These are phyloP conservation scores for Nemurella pictetii DNA, from an alignment of 2,888 invertebrate genomes.

Conservation along the genomic window DNA sequence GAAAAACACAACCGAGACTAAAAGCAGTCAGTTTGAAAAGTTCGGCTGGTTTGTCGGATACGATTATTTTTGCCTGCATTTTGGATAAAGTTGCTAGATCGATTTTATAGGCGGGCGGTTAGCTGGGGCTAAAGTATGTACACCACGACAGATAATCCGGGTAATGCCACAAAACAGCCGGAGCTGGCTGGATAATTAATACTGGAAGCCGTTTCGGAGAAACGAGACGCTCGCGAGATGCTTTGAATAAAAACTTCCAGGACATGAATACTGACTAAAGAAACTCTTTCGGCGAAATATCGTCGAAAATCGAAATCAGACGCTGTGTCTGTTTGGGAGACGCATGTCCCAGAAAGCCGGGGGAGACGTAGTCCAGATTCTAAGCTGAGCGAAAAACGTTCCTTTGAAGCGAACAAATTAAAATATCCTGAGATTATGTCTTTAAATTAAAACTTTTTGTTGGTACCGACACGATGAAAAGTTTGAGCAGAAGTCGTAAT, in stretches of 20 bases:
- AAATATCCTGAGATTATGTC: not conserved
- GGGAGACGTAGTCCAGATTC: not conserved
- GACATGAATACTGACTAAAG: not conserved
- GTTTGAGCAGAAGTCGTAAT: not conserved
- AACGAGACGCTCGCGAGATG: not conserved
- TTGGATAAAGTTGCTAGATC: not conserved
- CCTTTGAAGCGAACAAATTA: not conserved
- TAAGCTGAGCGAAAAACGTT: not conserved
- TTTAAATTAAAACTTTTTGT: not conserved
- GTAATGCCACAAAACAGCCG: not conserved
- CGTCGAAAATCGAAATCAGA: not conserved
- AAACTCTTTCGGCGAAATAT: not conserved
- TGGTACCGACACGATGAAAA: not conserved
- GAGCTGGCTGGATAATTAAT: not conserved
- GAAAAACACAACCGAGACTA: not conserved
- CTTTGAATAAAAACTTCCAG: not conserved
- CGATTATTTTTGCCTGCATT: not conserved
- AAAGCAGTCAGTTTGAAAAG: not conserved
- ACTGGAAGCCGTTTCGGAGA: not conserved
- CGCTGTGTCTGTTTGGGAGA: not conserved
- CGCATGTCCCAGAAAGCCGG: not conserved
- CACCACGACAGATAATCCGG: not conserved
- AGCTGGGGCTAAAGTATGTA: not conserved
- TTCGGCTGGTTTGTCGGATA: no score
- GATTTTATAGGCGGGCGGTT: not conserved